Evolutionary conservation across 2,888 invertebrate genomes (phyloP), one percentile per base, ranked within the genome.

Genomic region (Machimus atricapillus): DNA sequence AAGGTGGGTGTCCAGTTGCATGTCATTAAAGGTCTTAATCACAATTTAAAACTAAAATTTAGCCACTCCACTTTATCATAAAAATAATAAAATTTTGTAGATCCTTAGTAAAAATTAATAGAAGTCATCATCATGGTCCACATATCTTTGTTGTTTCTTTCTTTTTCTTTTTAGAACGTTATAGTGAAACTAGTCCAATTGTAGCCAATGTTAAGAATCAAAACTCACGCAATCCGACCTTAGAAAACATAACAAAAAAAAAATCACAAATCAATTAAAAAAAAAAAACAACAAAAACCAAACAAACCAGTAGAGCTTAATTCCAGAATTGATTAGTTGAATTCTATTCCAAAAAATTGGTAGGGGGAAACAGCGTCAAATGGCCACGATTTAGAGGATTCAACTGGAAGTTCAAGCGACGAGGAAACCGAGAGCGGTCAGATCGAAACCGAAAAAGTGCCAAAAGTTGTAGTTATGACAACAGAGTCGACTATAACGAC

Each of bases 321-420:
- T 90, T 89, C 89, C 90, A 89, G 88, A 89, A 89, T 89, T 89
- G 92, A 92, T 92, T 92, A 92, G 92, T 92, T 92, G 92, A 92
- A 92, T 92, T 92, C 92, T 92, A 92, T 92, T 92, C 92, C 92
- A 91, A 92, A 92, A 91, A 92, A 93, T 93, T 92, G 93, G 93
- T 92, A 93, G 93, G 93, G 93, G 93, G 92, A 93, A 92, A 91
- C 92, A 91, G 91, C 92, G 92, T 91, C 92, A 92, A 92, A 92
- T 92, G 92, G 92, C 92, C 91, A 91, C 92, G 91, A 92, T 92
- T 92, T 92, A 92, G 90, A 91, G 91, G 91, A 92, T 92, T 92
- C 90, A 91, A 92, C 90, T 92, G 92, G 92, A 92, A 92, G 91
- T 91, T 92, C 91, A 91, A 91, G 91, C 91, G 92, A 91, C 91